Percentiles rank a stretch among this genome's conserved stretches.
Conservation (phyloP, 2,888 invertebrate species). For the Torymus texanus region DNA sequence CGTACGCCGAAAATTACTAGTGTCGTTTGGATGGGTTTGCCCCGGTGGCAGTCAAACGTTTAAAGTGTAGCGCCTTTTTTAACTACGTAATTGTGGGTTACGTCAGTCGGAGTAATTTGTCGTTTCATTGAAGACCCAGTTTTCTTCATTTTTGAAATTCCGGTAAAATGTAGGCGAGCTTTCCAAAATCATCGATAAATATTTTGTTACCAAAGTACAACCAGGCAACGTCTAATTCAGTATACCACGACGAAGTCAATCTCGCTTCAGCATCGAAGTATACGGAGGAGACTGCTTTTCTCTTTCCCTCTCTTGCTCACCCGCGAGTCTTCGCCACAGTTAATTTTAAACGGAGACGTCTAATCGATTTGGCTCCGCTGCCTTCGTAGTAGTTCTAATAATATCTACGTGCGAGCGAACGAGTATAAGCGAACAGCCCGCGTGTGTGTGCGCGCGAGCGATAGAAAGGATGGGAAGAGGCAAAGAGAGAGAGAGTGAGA, state of each 20-base stretch:
- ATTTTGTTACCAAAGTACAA: no score
- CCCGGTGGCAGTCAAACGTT: no score
- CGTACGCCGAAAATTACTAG: slow-evolving; percentile 4
- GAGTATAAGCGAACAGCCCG: neutral
- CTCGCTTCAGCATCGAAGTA: slow-evolving; percentile 8
- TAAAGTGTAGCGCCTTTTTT: no score
- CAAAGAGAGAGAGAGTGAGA: neutral
- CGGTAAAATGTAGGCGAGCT: no score
- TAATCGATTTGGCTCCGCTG: slow-evolving; percentile 57
- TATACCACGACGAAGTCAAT: neutral
- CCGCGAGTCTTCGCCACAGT: slow-evolving; percentile 39
- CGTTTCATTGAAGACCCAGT: neutral
- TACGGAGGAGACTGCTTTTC: slow-evolving; percentile 10
- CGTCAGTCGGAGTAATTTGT: no score
- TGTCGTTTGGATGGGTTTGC: no score
- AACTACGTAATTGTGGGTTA: no score
- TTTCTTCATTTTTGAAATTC: no score
- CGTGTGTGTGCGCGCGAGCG: slow-evolving; percentile 48
- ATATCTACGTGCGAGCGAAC: slow-evolving; percentile 32
- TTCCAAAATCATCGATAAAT: no score
- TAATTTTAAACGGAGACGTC: slow-evolving; percentile 57
- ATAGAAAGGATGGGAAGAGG: slow-evolving; percentile 59
- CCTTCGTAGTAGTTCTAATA: slow-evolving; percentile 52
- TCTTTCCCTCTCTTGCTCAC: neutral
- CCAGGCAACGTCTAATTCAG: no score